Percentiles rank a stretch among this genome's conserved stretches.
phyloP scores from a whole-genome alignment of 2,888 invertebrate species.

The Xiphydria camelus region DNA sequence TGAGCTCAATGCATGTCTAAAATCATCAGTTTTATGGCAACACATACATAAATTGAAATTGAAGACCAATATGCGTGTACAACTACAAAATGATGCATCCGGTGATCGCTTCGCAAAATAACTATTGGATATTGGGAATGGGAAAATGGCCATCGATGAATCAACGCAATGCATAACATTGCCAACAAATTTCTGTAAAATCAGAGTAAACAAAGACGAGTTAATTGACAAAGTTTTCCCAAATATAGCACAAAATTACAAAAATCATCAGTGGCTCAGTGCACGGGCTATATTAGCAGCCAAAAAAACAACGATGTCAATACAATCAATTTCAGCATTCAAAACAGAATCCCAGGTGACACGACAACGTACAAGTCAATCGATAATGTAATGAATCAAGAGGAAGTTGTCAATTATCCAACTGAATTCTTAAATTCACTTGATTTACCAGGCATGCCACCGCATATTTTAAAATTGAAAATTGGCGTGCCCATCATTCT shows the following conservation, averaged over 20 bases:
- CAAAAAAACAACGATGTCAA: conserved; percentile 6
- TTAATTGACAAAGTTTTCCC: background rate
- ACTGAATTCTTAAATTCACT: background rate
- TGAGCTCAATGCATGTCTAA: conserved; percentile 34
- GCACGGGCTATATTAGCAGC: conserved; percentile 8
- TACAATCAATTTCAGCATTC: conserved; percentile 4
- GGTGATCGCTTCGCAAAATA: conserved; percentile 14
- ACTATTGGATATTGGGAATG: conserved; percentile 27
- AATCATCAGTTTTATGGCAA: conserved; percentile 24
- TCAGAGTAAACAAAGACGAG: conserved; percentile 8
- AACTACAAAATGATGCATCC: conserved; percentile 11
- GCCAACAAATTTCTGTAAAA: conserved; percentile 19
- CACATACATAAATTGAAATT: conserved; percentile 20
- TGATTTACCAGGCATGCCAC: conserved; percentile 5
- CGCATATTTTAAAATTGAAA: conserved; percentile 20
- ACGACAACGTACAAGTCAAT: background rate
- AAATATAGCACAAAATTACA: background rate
- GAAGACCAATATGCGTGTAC: conserved; percentile 20
- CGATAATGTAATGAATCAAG: background rate
- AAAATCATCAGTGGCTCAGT: background rate
- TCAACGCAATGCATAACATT: conserved; percentile 14
- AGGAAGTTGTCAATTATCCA: background rate
- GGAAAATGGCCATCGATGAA: conserved; percentile 10
- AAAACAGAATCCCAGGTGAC: background rate
- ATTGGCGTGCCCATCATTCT: conserved; percentile 23